Evolutionary conservation across 1,140 invertebrate species (phyloP), one percentile per base, ranked within the genome.

Genomic region (Zaprionus taronus): DNA sequence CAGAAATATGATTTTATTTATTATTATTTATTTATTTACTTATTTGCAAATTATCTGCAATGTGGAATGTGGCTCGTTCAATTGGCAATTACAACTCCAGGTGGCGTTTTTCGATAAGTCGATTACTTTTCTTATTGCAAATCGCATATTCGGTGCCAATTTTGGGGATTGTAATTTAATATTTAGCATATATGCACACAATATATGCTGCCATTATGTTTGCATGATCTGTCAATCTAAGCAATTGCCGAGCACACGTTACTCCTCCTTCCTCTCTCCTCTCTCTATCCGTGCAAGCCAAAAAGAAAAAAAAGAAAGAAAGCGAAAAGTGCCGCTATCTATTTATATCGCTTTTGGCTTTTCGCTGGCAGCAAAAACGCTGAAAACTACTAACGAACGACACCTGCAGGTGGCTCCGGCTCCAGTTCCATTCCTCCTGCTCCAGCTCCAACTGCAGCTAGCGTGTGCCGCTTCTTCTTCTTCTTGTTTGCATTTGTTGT

Each of bases 301-400:
- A 58, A 41, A 31, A 68, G 36, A 63, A 36, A 20, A 20, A 12
- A 61, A 66, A 49, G 36, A 24, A 47, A 20, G 53, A 69, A 77
- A 66, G 81, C 75, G 85, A 81, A 89, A 89, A 89, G 84, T 89
- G 84, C 78, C 66, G 84, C 81, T 89, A 89, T 89, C 84, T 89
- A 89, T 89, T 89, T 89, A 89, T 89, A 87, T 87, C 84, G 84
- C 71, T 87, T 89, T 89, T 89, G 70, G 83, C 80, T 89, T 89
- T 89, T 89, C 49, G 77, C 83, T 86, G 77, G 72, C 61, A 77
- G 73, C 57, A 58, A 69, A 86, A 83, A 86, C 81, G 84, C 81
- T 89, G 84, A 89, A 90, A 89, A 84, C 68, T 90, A 73, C 84
- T 89, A 89, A 89, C 84, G 75, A 89, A 89, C 84, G 81, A 89